phyloP scores from a whole-genome alignment of 92 coral and sea anemone species.

The Phymanthus crucifer region DNA sequence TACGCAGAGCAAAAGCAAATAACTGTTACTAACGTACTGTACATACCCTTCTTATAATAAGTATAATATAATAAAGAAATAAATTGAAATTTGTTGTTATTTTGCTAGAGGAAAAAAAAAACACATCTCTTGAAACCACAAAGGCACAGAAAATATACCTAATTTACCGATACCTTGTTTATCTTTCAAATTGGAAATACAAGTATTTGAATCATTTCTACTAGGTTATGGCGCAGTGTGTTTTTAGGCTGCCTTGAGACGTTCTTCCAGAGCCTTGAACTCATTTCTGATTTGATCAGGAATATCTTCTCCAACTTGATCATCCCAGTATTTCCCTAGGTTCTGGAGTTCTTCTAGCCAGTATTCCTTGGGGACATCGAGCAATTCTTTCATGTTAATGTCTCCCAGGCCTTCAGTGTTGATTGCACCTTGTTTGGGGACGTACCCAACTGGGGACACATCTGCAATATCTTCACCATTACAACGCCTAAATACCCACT shows the following conservation, averaged over 20 bases:
- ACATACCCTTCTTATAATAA: not conserved
- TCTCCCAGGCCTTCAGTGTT: slow-evolving; percentile 71
- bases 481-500: slow-evolving; percentile 87
- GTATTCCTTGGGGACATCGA: slow-evolving; percentile 83
- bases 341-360: slow-evolving; percentile 63
- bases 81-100: not conserved
- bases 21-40: not conserved
- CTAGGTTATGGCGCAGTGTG: not conserved
- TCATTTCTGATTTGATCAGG: slow-evolving; percentile 66
- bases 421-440: slow-evolving; percentile 81
- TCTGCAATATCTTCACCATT: slow-evolving; percentile 78
- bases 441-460: slow-evolving; percentile 69
- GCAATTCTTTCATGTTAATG: slow-evolving; percentile 64
- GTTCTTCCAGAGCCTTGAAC: slow-evolving; percentile 69
- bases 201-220: not conserved
- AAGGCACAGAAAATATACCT: not conserved
- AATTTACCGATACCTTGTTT: not conserved
- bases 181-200: not conserved
- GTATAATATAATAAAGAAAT: not conserved
- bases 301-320: slow-evolving; percentile 78
- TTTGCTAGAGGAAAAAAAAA: not conserved
- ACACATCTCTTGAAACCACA: not conserved
- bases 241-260: slow-evolving; percentile 48
- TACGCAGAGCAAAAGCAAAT: too few species aligned
- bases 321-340: slow-evolving; percentile 73